Evolutionary conservation across 2,888 invertebrate genomes (phyloP).

Genomic region (Plebejus argus): DNA sequence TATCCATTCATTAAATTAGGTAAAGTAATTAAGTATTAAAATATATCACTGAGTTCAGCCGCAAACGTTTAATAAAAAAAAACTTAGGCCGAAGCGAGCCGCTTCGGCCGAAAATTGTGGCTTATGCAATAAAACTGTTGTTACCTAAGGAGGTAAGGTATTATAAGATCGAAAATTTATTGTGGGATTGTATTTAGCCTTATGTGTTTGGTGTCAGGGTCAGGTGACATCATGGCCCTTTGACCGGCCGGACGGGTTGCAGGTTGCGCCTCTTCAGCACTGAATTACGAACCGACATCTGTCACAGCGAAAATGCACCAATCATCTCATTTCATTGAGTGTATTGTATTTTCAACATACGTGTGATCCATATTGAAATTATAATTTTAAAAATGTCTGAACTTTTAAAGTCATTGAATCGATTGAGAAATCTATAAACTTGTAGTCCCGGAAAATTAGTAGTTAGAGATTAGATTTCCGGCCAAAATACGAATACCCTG

Average conservation of each 20-base stretch:
- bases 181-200: slow-evolving; percentile 33
- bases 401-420: no score
- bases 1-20: not conserved
- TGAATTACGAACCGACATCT: slow-evolving; percentile 8
- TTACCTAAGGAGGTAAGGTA: slow-evolving; percentile 39
- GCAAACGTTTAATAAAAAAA: not conserved
- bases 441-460: no score
- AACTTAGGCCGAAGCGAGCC: no score
- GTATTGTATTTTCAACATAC: not conserved
- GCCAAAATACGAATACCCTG: no score
- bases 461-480: no score
- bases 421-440: no score
- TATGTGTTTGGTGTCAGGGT: slow-evolving; percentile 52
- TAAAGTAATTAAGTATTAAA: not conserved
- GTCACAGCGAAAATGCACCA: not conserved
- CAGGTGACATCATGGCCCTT: slow-evolving; percentile 55
- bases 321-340: not conserved
- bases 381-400: no score
- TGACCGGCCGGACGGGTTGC: slow-evolving; percentile 48
- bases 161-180: slow-evolving; percentile 33
- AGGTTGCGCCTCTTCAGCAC: not conserved
- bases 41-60: not conserved
- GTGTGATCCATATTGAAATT: no score
- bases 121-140: slow-evolving; percentile 21
- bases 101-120: no score